Evolutionary conservation across 2,113 vertebrate species (phyloP).

Genomic region (Ceuthmochares aereus): DNA sequence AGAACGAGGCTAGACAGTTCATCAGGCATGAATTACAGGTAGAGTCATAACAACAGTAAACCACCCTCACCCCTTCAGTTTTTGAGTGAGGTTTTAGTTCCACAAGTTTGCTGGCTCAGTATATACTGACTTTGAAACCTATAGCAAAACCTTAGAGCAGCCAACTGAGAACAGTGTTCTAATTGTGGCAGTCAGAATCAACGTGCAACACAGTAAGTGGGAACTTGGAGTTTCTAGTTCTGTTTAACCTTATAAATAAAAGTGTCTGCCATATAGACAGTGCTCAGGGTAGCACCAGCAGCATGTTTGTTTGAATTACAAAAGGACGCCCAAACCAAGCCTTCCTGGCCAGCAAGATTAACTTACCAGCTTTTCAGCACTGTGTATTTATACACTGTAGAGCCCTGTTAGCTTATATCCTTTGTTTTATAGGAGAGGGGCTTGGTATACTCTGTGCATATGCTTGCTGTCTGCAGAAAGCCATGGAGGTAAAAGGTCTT

Average conservation of each 20-base stretch:
- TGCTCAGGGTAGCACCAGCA: background rate
- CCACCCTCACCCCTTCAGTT: background rate
- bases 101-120: background rate
- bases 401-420: background rate
- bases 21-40: background rate
- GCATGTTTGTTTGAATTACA: background rate
- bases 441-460: background rate
- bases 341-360: background rate
- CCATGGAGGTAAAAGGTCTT: background rate
- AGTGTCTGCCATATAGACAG: background rate
- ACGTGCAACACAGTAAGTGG: rapidly evolving
- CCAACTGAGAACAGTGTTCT: background rate
- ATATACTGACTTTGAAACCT: background rate
- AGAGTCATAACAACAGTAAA: background rate
- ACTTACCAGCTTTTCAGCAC: background rate
- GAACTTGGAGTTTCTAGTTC: background rate
- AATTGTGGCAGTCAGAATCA: background rate
- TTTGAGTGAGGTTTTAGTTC: background rate
- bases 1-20: background rate
- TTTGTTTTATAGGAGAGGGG: background rate
- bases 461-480: background rate
- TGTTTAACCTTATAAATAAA: background rate
- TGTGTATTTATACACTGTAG: background rate
- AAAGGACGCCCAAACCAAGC: background rate
- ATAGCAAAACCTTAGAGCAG: background rate